Evolutionary conservation across 2,113 vertebrate genomes (phyloP), one percentile per base, ranked within the genome.

Genomic region (Zeus faber): DNA sequence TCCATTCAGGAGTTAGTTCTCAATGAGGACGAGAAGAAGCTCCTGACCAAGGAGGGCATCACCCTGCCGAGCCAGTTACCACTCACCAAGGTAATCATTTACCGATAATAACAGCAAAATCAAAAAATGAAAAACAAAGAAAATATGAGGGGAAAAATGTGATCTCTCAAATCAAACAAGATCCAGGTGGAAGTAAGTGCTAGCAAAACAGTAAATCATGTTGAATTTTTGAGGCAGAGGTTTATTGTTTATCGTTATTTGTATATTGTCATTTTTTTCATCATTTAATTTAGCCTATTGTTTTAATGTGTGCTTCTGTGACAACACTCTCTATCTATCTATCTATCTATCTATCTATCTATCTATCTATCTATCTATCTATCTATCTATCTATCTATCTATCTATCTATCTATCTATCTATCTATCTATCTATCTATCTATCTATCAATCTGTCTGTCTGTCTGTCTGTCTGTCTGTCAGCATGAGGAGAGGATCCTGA

Each of bases 21-120:
- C 71, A 96, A 92, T 0, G 95, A 98, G 54, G 96, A 98, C 0
- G 96, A 98, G 88, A 96, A 92, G 82, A 98, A 97, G 66, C 88
- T 98, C 21, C 80, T 99, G 49, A 83, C 79, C 1, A 97, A 98
- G 75, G 97, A 99, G 52, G 95, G 96, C 5, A 72, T 97, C 65
- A 81, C 76, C 5, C 84, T 99, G 45, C 92, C 96, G 49, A 90
- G 82, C 0, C 94, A 97, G 66, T 85, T 99, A 41, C 97, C 96
- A 23, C 96, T 98, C 21, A 96, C 93, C 57, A 99, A 97, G 92
- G 96, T 95, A 82, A 76, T 40, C 39, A 1, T 8, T 47, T 24
- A 29, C 58, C 13, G 51, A 51, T 11, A 11, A 43, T 49, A 55
- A 33, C 7, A 49, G 14, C 13, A 17, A 11, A n/a, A 20, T 14